Base-by-base conservation (phyloP, 2,113 vertebrate species). In the Oenanthe oenanthe region DNA sequence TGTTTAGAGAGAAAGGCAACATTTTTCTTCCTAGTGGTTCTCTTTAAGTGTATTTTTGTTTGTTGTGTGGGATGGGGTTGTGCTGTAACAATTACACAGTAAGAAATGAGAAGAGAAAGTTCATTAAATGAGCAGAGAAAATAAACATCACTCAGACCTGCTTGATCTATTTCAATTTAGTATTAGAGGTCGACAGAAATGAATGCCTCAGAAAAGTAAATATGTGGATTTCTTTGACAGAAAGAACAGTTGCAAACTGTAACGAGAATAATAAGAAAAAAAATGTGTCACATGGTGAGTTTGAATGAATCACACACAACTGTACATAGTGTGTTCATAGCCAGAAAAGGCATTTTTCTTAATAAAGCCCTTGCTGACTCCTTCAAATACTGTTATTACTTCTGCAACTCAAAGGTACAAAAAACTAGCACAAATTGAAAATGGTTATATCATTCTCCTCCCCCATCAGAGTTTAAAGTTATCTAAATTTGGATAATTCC, bases 311-410 rank as follows among this genome's bases (percentile, higher is more conserved):
- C 77, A 87, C 31, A 54, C 28, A 43, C 12, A 83, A n/a, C 25
- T 28, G 32, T 57, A 57, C 42, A 47, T 5, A 31, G 47, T 3
- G 13, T 28, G 53, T 70, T 90, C 60, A 51, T 6, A 85, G n/a
- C 63, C 25, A 29, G 63, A 47, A 86, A 71, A 83, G 63, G 22
- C 5, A 7, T 88, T 91, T 51, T 80, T 82, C 83, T 66, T 51
- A 74, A 43, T 63, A 54, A 25, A 67, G 60, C 31, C 40, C 65
- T 92, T 90, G 47, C 74, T 85, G 56, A 56, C 29, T 92, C 47
- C 45, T 91, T 88, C 79, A 79, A 94, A 87, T 17, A 26, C 20
- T 58, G 29, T 53, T 83, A 70, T 82, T 89, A 94, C 74, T 94
- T 80, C 87, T 85, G 47, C 47, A 63, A 71, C 25, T 70, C 47